A percentile compares a stretch with the other conserved stretches of the same genome.
Evolutionary conservation across 2,888 invertebrate species (phyloP).

Genomic region (Heliconius ismenius): DNA sequence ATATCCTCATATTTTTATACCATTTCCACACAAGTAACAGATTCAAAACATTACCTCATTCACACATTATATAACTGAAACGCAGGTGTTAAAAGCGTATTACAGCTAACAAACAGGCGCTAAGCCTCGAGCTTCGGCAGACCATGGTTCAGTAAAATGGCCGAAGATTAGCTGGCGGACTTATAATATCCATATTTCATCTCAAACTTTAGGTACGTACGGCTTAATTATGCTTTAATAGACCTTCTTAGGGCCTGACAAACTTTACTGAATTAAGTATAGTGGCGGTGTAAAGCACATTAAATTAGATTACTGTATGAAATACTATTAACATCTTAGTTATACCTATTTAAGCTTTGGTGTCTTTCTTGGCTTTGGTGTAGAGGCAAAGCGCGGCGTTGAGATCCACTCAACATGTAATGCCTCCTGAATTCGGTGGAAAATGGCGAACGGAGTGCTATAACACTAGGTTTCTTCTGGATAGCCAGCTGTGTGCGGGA

Average conservation of each 20-base stretch:
- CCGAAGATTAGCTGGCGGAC: constrained; percentile 72
- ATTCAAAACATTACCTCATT: constrained; percentile 53
- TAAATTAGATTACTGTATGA: constrained; percentile 13
- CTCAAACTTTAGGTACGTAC: constrained; percentile 58
- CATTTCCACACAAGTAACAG: background rate
- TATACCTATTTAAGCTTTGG: too few species aligned
- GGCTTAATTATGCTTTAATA: constrained; percentile 55
- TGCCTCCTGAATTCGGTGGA: too few species aligned
- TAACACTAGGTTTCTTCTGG: too few species aligned
- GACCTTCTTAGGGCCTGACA: constrained; percentile 42
- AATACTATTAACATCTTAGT: background rate
- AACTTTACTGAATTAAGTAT: constrained; percentile 25
- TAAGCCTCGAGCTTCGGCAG: constrained; percentile 73
- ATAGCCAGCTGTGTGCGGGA: too few species aligned
- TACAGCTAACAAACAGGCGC: constrained; percentile 76
- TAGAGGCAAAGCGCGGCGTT: too few species aligned
- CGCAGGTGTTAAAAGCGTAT: constrained; percentile 79
- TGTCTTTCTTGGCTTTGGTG: too few species aligned
- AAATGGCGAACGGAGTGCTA: too few species aligned
- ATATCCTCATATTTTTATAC: background rate
- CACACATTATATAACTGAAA: constrained; percentile 64
- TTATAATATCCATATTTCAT: constrained; percentile 66
- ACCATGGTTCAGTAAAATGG: constrained; percentile 70
- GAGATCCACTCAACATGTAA: too few species aligned
- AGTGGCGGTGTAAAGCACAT: constrained; percentile 18